Evolutionary conservation across 2,797 vertebrate species (phyloP).

Genomic region (Manis javanica): DNA sequence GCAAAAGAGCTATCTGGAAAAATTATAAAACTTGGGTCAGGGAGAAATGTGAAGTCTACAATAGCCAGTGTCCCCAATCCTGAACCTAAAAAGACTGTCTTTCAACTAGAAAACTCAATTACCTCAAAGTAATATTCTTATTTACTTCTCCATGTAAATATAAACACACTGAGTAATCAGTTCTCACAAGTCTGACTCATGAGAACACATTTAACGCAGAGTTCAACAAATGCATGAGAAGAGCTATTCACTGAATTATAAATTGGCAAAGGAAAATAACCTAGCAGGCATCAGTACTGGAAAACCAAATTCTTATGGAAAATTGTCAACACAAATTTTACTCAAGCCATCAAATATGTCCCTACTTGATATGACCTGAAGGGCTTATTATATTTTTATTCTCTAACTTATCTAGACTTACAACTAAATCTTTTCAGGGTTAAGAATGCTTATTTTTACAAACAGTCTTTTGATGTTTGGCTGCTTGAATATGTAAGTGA

Average conservation of each 20-base stretch:
- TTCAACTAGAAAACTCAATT: slow-evolving; percentile 44
- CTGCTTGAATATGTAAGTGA: not conserved
- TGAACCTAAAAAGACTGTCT: not conserved
- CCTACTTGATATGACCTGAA: not conserved
- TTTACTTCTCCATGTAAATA: slow-evolving; percentile 44
- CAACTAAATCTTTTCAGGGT: slow-evolving; percentile 37
- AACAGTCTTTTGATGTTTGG: not conserved
- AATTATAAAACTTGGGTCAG: not conserved
- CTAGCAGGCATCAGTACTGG: not conserved
- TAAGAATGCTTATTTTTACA: slow-evolving; percentile 14
- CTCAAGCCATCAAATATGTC: not conserved
- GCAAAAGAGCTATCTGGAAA: not conserved
- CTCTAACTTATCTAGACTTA: not conserved
- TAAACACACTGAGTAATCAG: slow-evolving; percentile 55
- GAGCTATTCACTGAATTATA: not conserved
- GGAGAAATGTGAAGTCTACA: not conserved
- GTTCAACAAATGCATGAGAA: slow-evolving; percentile 31
- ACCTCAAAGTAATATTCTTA: slow-evolving; percentile 21
- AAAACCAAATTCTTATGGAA: slow-evolving; percentile 51
- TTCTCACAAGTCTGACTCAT: slow-evolving; percentile 52
- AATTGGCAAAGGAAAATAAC: slow-evolving; percentile 39
- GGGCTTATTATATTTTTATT: slow-evolving; percentile 18
- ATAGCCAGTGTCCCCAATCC: not conserved
- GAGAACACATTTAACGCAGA: not conserved
- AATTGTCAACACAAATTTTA: slow-evolving; percentile 38